A percentile compares a stretch with the other conserved stretches of the same genome.
Evolutionary conservation across 1,140 invertebrate species (phyloP).

Genomic region (roundworm (Caenorhabditis elegans)): WBcel235 BX284604.4:7997501-7998000

Average conservation of each 20-base stretch:
- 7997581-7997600: slow-evolving; percentile 92
- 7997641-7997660: slow-evolving; percentile 70
- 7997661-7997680: slow-evolving; percentile 81
- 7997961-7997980: slow-evolving; percentile 83
- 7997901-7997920: slow-evolving; percentile 88
- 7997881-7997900: slow-evolving; percentile 84
- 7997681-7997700: slow-evolving; percentile 83
- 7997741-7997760: too few species aligned
- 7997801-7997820: slow-evolving; percentile 84
- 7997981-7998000: slow-evolving; percentile 90
- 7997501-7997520: slow-evolving; percentile 78
- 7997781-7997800: slow-evolving; percentile 86
- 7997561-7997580: slow-evolving; percentile 69
- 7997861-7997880: slow-evolving; percentile 96
- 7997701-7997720: slow-evolving; percentile 73
- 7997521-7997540: slow-evolving; percentile 82
- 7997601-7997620: slow-evolving; percentile 98
- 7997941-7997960: slow-evolving; percentile 50
- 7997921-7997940: slow-evolving; percentile 79
- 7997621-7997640: slow-evolving; percentile 78
- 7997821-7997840: slow-evolving; percentile 90
- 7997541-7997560: slow-evolving; percentile 46
- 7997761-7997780: slow-evolving; percentile 19
- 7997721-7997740: neutral
- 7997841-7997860: slow-evolving; percentile 96